These are phyloP conservation scores for Blastobasis lacticolella DNA, from an alignment of 2,888 invertebrate species.

Conservation along the genomic window DNA sequence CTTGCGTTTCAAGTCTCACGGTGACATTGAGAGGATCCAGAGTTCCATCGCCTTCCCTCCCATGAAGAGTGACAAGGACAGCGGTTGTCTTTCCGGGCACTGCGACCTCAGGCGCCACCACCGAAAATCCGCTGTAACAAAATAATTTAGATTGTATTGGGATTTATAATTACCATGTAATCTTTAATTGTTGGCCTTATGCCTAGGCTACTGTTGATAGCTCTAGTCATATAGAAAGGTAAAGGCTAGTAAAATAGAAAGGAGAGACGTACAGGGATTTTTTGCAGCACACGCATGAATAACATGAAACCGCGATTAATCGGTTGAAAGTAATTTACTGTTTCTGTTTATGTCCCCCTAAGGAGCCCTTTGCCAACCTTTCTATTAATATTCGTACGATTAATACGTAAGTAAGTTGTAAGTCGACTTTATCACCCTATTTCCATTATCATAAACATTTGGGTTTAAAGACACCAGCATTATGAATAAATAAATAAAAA, in stretches of 20 bases:
- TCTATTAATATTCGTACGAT: too few species aligned
- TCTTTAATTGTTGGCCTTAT: too few species aligned
- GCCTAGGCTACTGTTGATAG: background rate
- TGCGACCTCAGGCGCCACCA: conserved; percentile 78
- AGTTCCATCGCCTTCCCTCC: conserved; percentile 49
- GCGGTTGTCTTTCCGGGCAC: conserved; percentile 79
- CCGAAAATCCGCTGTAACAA: conserved; percentile 75
- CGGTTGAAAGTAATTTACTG: too few species aligned
- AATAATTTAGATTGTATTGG: background rate
- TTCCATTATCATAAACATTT: too few species aligned
- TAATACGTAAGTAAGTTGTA: too few species aligned
- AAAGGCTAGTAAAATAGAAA: background rate
- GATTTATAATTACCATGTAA: too few species aligned
- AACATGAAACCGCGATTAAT: too few species aligned
- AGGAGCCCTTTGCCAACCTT: too few species aligned
- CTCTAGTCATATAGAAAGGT: background rate
- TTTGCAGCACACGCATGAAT: background rate
- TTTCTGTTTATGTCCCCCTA: too few species aligned
- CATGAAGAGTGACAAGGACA: conserved; percentile 77
- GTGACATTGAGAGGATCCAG: conserved; percentile 74
- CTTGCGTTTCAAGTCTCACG: conserved; percentile 69
- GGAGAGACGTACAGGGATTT: background rate
- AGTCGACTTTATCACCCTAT: too few species aligned
- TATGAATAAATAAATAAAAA: too few species aligned
- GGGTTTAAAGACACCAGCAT: too few species aligned